These are phyloP conservation scores for Eulemur macaco DNA, from an alignment of 2,113 vertebrate genomes.

Conservation along the genomic window DNA sequence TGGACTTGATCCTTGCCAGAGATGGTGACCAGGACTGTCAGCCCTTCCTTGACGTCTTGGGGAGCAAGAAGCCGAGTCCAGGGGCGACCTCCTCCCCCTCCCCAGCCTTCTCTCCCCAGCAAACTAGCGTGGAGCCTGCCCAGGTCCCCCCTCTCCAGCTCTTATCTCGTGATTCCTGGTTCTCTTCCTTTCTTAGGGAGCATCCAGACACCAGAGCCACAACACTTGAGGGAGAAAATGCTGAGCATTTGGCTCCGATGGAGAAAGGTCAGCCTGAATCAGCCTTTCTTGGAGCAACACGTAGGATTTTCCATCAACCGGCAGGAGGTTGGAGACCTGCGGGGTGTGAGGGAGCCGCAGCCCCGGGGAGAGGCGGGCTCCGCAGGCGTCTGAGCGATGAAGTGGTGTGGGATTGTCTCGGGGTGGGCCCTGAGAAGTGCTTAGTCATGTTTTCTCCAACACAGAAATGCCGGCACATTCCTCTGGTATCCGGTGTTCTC, in stretches of 20 bases:
- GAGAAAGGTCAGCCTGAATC: not conserved
- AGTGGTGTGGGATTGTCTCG: not conserved
- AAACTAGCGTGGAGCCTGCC: not conserved
- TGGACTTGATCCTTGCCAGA: not conserved
- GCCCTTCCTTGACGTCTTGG: not conserved
- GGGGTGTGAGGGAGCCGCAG: no score
- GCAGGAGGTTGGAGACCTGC: not conserved
- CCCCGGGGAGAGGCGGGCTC: not conserved
- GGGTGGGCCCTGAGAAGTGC: not conserved
- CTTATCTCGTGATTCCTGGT: fast-evolving
- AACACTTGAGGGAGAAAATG: not conserved
- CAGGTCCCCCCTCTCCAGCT: no score
- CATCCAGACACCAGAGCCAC: not conserved
- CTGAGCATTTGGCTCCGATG: not conserved
- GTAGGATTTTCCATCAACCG: fast-evolving
- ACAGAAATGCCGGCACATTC: conserved; percentile 3
- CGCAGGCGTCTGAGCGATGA: not conserved
- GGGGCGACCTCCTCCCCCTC: not conserved
- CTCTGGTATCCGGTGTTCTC: not conserved
- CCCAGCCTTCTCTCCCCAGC: not conserved
- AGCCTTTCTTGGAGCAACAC: not conserved
- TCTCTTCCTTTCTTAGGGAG: not conserved
- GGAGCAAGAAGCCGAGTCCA: not conserved
- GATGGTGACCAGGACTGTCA: not conserved
- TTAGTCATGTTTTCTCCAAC: conserved; percentile 39